Evolutionary conservation across 2,113 vertebrate species (phyloP), one percentile per base, ranked within the genome.

Genomic region (Sinocyclocheilus maitianheensis): DNA sequence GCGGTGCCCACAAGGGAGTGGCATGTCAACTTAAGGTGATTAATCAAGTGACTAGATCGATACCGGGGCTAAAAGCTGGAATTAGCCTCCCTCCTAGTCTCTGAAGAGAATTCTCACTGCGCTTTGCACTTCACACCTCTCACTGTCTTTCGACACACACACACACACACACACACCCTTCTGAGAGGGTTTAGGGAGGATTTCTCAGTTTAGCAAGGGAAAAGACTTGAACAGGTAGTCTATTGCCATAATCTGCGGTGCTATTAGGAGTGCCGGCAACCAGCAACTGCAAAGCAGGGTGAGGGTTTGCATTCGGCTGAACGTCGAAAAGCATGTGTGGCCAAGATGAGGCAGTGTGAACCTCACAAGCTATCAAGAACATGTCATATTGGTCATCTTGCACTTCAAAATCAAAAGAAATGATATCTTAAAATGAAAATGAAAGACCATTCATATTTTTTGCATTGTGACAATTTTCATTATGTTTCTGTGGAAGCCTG

Each of bases 21-120:
- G 5, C 13, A 74, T 60, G 80, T 86, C 34, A 82, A 84, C 76
- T 75, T 84, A 79, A 80, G 77, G 48, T 16, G 69, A 87, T 89
- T 86, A 89, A 89, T 88, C 75, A 87, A 90, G 72, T 85, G 81
- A 83, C 80, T 86, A 81, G 86, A 89, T 90, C 88, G 77, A 90
- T 90, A 88, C 13, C 10, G 16, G 86, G 78, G 76, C 78, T 86
- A 85, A 86, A 87, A 84, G 85, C 83, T 81, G 86, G 77, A 84
- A 89, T 37, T 83, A 58, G 30, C 71, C 51, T 46, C 46, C 67
- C 53, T 67, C 43, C 40, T 30, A 5, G 40, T 22, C 53, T 69
- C 48, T 71, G 48, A 86, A 76, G 72, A 81, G 60, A 76, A 81
- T 55, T 77, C 85, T 67, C 65, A 43, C 40, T 48, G 51, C 2